These are phyloP conservation scores for Elgaria multicarinata DNA, from an alignment of 2,113 vertebrate species.

Conservation along the genomic window DNA sequence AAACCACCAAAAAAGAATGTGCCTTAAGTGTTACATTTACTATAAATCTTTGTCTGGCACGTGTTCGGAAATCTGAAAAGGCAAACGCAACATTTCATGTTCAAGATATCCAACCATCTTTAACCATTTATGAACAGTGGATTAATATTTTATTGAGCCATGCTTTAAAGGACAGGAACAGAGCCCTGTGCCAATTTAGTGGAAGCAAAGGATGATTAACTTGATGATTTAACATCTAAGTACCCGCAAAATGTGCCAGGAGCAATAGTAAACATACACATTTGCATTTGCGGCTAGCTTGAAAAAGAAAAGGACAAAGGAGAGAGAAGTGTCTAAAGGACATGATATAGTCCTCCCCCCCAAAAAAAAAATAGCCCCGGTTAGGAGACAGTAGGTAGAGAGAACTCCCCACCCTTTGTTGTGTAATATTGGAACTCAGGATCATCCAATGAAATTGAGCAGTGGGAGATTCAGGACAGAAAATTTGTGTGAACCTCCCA, in stretches of 20 bases:
- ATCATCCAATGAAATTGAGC: neutral
- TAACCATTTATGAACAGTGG: constrained; percentile 68
- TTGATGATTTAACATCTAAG: constrained; percentile 47
- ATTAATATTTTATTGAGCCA: constrained; percentile 72
- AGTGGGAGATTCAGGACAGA: neutral
- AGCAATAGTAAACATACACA: neutral
- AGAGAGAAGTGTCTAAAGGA: neutral
- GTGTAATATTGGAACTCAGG: neutral
- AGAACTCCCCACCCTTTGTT: too few species aligned
- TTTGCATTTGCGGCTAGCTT: neutral
- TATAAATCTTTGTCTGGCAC: constrained; percentile 7
- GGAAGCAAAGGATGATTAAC: constrained; percentile 54
- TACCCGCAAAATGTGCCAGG: constrained; percentile 7
- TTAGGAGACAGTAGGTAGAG: too few species aligned
- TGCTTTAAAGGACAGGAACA: constrained; percentile 64
- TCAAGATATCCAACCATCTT: constrained; percentile 45
- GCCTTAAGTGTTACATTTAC: constrained; percentile 25
- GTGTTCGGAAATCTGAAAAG: constrained; percentile 22
- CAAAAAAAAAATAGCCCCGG: too few species aligned
- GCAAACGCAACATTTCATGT: constrained; percentile 46
- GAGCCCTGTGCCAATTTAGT: constrained; percentile 43
- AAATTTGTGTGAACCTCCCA: too few species aligned
- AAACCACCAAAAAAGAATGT: neutral
- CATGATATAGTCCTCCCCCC: neutral
- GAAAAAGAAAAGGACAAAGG: neutral